Base-by-base conservation (phyloP, 2,888 invertebrate species). In the Drosophila antonietae region DNA sequence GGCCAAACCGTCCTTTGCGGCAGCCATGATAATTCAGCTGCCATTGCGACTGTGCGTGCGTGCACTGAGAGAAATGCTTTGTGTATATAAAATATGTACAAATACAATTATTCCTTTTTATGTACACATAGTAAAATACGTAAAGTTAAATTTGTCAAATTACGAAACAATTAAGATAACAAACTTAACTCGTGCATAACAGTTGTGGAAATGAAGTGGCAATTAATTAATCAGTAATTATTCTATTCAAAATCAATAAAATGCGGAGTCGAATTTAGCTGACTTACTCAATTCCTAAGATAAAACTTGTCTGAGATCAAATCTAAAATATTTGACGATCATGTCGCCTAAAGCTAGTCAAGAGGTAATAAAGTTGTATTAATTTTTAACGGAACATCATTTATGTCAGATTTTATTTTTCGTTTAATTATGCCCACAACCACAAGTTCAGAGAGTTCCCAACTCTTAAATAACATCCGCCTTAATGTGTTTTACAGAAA, bases 1-100 rank as follows among this genome's bases (percentile, higher is more conserved):
- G 78, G 70, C 69, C 68, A 78, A 78, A 67, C 76, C 74, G 69
- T 73, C 74, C 57, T 20, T 46, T 55, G 70, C 23, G 83, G 77
- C 78, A 66, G 73, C 76, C 76, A 76, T 79, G 59, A 61, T 71
- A 81, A 58, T 52, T 69, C 41, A 46, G 69, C 70, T 63, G 74
- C 61, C 67, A 71, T 70, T 83, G 61, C 62, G 66, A 23, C 59
- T 79, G 67, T 74, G 71, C 73, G 60, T 65, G 52, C 5, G 2
- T 79, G 37, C 80, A 84, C 81, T 74, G 67, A 46, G 46, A 67
- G 55, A 80, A 81, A 58, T n/a, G 0, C 5, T 2, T 7, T 18
- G 10, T 1, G 12, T 14, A 15, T 8, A 18, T 10, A 3, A 8
- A 10, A 15, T 1, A n/a, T 33, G 2, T 12, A n/a, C 31, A 18